phyloP scores from a whole-genome alignment of 2,888 invertebrate species.

The Epinotia brunnichana region DNA sequence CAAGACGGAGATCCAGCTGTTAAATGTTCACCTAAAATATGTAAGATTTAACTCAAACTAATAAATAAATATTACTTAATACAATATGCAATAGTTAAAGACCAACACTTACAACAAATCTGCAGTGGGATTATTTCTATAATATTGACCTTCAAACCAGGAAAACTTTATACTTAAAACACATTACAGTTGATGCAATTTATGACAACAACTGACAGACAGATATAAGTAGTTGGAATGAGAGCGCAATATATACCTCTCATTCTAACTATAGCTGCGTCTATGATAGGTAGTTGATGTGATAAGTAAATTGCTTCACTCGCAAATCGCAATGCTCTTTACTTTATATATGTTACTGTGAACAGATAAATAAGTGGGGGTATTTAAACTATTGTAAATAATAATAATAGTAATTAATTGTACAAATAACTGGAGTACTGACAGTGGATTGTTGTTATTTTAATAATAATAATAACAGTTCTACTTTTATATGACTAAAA shows the following conservation, averaged over 20 bases:
- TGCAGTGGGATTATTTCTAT: neutral
- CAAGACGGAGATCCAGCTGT: constrained; percentile 92
- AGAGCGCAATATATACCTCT: too few relatives aligned
- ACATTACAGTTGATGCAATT: too few relatives aligned
- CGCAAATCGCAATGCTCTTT: neutral
- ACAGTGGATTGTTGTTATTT: neutral
- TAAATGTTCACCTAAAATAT: constrained; percentile 90
- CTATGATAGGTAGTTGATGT: too few relatives aligned
- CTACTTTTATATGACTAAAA: neutral
- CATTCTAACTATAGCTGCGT: too few relatives aligned
- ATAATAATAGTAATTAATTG: neutral
- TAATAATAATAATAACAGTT: neutral
- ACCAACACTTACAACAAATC: constrained; percentile 6
- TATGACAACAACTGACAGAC: too few relatives aligned
- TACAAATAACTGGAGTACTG: constrained; percentile 7
- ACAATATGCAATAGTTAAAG: constrained; percentile 4
- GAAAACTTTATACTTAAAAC: too few relatives aligned
- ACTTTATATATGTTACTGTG: neutral
- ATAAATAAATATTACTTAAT: constrained; percentile 43
- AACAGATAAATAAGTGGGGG: neutral
- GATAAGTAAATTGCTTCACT: too few relatives aligned
- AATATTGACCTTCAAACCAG: too few relatives aligned
- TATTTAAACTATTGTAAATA: constrained; percentile 4
- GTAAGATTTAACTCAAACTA: constrained; percentile 84
- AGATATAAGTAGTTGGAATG: too few relatives aligned